Evolutionary conservation across 2,113 vertebrate genomes (phyloP), one percentile per base, ranked within the genome.

Genomic region (Anseranas semipalmata): DNA sequence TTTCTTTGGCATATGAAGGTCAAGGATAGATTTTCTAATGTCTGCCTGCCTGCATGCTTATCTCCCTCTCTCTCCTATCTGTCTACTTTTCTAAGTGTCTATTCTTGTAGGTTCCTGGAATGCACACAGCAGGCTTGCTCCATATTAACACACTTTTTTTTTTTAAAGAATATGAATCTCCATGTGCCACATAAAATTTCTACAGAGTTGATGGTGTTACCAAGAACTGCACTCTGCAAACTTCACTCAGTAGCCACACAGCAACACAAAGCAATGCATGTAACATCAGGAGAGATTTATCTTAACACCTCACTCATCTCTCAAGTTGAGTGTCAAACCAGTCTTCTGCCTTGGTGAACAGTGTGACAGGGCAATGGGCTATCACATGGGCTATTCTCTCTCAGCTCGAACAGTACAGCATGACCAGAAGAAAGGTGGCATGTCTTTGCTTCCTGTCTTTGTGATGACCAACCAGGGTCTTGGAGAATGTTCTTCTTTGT

Each of bases 1-100:
- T 97, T 96, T 98, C 91, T 97, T 96, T 97, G 96, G 96, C 95
- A 96, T 97, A 97, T 94, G 97, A 95, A 97, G 96, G 97, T 97
- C 96, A 97, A 97, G 97, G 93, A 97, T 87, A 95, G 96, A 96
- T 97, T 97, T 98, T 97, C 76, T 97, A 94, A 95, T 90, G 93
- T 96, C 94, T 96, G 94, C 90, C 62, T 95, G n/a, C 53, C 33
- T 91, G 56, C 9, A 1, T 60, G 52, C 56, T 46, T 89, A 19
- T 84, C 25, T 70, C 59, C 12, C 18, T 70, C 11, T 83, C 45
- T 33, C 25, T 74, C 27, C 33, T 71, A 32, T 84, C 76, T 85
- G n/a, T 78, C 72, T 80, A 10, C 28, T 74, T 48, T 72, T 84
- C 52, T 43, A 53, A 52, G 17, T 18, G 50, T 66, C 50, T 88